Evolutionary conservation across 2,113 vertebrate species (phyloP).

Genomic region (Gallinago paraguaiae): DNA sequence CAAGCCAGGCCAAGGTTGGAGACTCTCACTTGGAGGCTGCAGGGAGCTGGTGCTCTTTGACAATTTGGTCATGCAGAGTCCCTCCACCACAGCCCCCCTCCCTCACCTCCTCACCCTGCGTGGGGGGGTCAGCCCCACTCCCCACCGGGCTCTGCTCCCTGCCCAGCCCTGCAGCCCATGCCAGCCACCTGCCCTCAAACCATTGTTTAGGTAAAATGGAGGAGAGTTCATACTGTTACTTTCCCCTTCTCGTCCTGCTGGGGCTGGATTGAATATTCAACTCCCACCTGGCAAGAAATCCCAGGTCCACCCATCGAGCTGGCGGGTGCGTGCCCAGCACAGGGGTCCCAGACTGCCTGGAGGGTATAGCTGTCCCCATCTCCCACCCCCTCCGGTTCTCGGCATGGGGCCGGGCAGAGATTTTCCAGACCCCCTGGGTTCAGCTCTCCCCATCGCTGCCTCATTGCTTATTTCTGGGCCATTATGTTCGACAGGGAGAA

Average conservation of each 20-base stretch:
- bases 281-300: fast-evolving
- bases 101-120: no score
- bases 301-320: not conserved
- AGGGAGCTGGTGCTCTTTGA: not conserved
- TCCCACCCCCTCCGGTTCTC: not conserved
- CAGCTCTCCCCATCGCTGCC: not conserved
- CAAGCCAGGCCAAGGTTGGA: not conserved
- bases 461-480: conserved; percentile 50
- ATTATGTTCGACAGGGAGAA: conserved; percentile 42
- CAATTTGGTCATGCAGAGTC: not conserved
- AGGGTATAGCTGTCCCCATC: not conserved
- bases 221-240: not conserved
- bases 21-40: not conserved
- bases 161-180: not conserved
- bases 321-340: fast-evolving
- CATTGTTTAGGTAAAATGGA: not conserved
- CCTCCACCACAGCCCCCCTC: not conserved
- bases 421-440: conserved; percentile 19
- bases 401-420: not conserved
- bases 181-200: not conserved
- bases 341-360: not conserved
- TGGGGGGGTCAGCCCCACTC: not conserved
- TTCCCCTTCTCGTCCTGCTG: not conserved
- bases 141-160: not conserved
- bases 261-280: not conserved